Evolutionary conservation across 2,888 invertebrate species (phyloP).

Genomic region (Ornithoptera priamus): DNA sequence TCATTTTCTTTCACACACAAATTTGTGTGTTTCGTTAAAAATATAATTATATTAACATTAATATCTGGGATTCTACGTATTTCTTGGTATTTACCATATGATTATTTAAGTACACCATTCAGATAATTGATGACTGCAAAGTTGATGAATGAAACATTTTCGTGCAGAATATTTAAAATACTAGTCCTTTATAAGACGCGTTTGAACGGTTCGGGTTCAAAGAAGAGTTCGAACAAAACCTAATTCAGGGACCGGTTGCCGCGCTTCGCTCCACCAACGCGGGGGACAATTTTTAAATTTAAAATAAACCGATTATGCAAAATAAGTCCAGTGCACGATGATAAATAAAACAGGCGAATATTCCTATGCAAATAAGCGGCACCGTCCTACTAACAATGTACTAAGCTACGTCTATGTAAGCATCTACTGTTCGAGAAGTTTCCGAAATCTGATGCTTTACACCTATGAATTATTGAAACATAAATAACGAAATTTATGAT

Average conservation of each 20-base stretch:
- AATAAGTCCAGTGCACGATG: constrained; percentile 47
- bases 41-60: too few relatives aligned
- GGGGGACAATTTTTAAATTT: constrained; percentile 53
- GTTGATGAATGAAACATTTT: neutral
- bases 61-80: neutral
- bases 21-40: too few relatives aligned
- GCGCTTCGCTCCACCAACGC: constrained; percentile 39
- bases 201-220: constrained; percentile 26
- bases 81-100: neutral
- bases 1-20: too few relatives aligned
- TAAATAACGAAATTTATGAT: neutral
- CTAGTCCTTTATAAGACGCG: constrained; percentile 23
- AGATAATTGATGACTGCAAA: neutral
- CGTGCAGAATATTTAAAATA: constrained; percentile 17
- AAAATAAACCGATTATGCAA: constrained; percentile 67
- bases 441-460: neutral
- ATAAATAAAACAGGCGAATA: constrained; percentile 43
- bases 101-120: neutral
- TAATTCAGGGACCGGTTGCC: constrained; percentile 50
- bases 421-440: neutral
- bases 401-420: neutral
- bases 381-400: constrained; percentile 31
- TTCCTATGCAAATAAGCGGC: constrained; percentile 37
- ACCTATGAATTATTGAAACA: neutral
- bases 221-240: constrained; percentile 41